Evolutionary conservation across 2,113 vertebrate species (phyloP).

Genomic region (Sitta europaea): DNA sequence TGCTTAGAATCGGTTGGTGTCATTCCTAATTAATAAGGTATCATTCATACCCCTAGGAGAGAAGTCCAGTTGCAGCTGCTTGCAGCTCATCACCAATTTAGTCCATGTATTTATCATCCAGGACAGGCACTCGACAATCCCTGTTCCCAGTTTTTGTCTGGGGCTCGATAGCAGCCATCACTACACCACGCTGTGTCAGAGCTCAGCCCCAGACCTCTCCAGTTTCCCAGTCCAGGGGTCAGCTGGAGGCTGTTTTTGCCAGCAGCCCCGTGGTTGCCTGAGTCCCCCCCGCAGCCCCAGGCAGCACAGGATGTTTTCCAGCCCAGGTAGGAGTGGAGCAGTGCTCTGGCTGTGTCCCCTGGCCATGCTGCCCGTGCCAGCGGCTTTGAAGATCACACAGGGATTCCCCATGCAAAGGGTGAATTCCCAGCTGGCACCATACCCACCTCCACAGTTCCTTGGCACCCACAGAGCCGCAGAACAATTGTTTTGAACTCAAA

Average conservation of each 20-base stretch:
- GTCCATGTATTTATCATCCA: neutral
- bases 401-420: neutral
- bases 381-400: neutral
- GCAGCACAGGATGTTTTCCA: neutral
- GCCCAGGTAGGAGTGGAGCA: fast-evolving
- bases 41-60: neutral
- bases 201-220: neutral
- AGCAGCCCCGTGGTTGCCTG: neutral
- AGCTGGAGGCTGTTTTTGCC: neutral
- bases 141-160: neutral
- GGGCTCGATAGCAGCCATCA: neutral
- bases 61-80: neutral
- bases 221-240: neutral
- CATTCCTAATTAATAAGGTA: neutral
- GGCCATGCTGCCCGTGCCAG: neutral
- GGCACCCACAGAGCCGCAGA: neutral
- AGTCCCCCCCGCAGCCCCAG: neutral
- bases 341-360: neutral
- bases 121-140: neutral
- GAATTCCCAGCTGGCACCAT: conserved; percentile 41
- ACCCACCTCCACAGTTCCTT: neutral
- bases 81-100: neutral
- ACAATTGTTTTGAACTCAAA: neutral
- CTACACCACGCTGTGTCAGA: neutral
- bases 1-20: neutral